Base-by-base conservation (phyloP, 2,888 invertebrate genomes). In the Tenthredo scrophulariae region DNA sequence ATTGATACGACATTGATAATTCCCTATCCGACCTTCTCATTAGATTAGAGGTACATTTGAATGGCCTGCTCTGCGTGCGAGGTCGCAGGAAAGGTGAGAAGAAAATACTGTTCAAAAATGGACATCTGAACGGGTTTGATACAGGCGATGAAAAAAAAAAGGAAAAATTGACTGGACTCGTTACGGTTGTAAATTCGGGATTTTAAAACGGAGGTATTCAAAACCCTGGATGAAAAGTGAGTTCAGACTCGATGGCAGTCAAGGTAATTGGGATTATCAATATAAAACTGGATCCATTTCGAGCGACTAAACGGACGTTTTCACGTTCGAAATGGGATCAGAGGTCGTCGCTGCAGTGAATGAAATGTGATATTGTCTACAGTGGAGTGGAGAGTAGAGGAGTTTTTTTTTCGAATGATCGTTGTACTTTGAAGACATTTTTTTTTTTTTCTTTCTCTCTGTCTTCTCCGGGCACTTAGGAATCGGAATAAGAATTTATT, bases 261-360 rank as follows among this genome's bases (percentile, higher is more conserved):
- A 58, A 86, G 84, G 87, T 89, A 90, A 90, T 90, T 89, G 89
- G 88, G 87, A 89, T 89, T 90, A 89, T 85, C 83, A 85, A 86
- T 86, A 84, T 82, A 84, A 82, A 85, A 84, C 74, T 46, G 77
- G n/a, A n/a, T 85, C 83, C 77, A 86, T 87, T 75, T 74, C 86
- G 86, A 86, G 87, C 87, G 86, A 87, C 86, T 77, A 86, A 86
- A 85, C 72, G 72, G 18, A 18, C 54, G 54, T 54, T 54, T 54
- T 54, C 54, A 54, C n/a, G n/a, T 54, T 54, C n/a, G 54, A 54
- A n/a, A 54, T 54, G 54, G 54, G 46, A 46, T 46, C 54, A 7
- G 54, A n/a, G 54, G n/a, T 54, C 54, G n/a, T n/a, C n/a, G 54
- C 7, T 46, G 46, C 46, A 46, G 46, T 13, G 54, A 54, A 54